Evolutionary conservation across 2,113 vertebrate species (phyloP), one percentile per base, ranked within the genome.

Genomic region (Stercorarius parasiticus): DNA sequence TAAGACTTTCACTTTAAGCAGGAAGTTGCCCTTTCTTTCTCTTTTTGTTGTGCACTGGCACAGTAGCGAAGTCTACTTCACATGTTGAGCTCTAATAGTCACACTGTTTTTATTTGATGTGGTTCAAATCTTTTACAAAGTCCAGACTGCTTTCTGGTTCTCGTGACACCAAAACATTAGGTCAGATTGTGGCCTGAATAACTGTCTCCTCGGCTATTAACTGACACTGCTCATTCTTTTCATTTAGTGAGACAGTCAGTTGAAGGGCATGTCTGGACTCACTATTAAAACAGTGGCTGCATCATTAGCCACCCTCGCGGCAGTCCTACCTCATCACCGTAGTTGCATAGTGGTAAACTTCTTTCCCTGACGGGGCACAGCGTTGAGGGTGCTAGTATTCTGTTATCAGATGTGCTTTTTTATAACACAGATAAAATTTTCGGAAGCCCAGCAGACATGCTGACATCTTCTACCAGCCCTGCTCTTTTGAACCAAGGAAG

Each of bases 111-210:
- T 66, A 86, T 94, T 73, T 90, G 72, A 97, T 90, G 95, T 67
- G 23, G 38, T 81, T 88, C 86, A 84, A 74, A 38, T 47, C 47
- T 88, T 85, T 86, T n/a, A 72, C 22, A 47, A 87, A 86, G 77
- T 86, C 82, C 79, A 53, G 36, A 0, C 25, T 73, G 65, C 73
- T 82, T 93, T 97, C 89, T 96, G 86, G 65, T 82, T 90, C 84
- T 94, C 76, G 5, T 74, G 92, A 80, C 92, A 95, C 81, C 52
- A 66, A 47, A 49, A 77, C 14, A 65, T 53, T 70, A 73, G 95
- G 92, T 96, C 88, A 88, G 71, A 88, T 9, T 66, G 74, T 93
- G 96, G 80, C 88, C 93, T 82, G 78, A 88, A 72, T 95, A 80
- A 71, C 74, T 65, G 1, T 62, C 77, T 94, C 66, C 59, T 92